phyloP scores from a whole-genome alignment of 2,113 vertebrate genomes.

The Gobiocypris rarus region DNA sequence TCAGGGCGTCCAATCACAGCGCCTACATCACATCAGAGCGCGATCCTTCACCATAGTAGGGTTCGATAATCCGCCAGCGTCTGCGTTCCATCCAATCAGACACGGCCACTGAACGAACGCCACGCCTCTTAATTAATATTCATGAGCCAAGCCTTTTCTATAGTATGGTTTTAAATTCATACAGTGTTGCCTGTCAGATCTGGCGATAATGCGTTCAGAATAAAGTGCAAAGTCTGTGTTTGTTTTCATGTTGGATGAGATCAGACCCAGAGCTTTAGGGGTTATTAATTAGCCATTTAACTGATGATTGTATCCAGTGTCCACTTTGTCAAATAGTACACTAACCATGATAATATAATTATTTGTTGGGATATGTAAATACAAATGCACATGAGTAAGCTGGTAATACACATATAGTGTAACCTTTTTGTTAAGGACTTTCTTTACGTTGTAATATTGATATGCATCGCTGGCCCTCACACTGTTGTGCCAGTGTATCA shows the following conservation, averaged over 20 bases:
- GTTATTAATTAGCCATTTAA: not conserved
- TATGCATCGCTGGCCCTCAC: not conserved
- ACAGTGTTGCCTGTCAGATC: not conserved
- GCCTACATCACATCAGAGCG: not conserved
- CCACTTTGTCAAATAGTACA: not conserved
- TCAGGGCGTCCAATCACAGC: not conserved
- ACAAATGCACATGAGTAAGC: not conserved
- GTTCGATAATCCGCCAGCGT: not conserved
- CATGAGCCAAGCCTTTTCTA: not conserved
- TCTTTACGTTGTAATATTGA: not conserved
- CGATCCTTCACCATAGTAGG: not conserved
- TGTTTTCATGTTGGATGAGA: not conserved
- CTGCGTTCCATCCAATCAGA: slow-evolving; percentile 8
- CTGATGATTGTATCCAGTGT: not conserved
- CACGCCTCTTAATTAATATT: not conserved
- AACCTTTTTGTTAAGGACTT: not conserved
- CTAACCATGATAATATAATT: not conserved
- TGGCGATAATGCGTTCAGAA: not conserved
- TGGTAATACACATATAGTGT: not conserved
- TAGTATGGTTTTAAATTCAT: not conserved
- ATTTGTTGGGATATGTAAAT: not conserved
- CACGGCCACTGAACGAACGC: not conserved
- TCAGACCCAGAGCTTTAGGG: not conserved
- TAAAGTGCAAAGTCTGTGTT: not conserved
- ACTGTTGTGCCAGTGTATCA: slow-evolving; percentile 12